phyloP scores from a whole-genome alignment of 2,113 vertebrate species.

The human region GRCh38 chr4:168737501-168738000 shows the following conservation, averaged over 20 bases:
- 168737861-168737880: not conserved
- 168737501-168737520: not conserved
- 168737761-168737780: not conserved
- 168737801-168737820: not conserved
- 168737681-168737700: not conserved
- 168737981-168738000: not conserved
- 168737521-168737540: not conserved
- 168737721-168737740: not conserved
- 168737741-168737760: not conserved
- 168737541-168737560: not conserved
- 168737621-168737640: not conserved
- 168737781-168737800: not conserved
- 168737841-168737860: not conserved
- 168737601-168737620: not conserved
- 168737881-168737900: not conserved
- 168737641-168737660: not conserved
- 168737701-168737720: not conserved
- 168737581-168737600: not conserved
- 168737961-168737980: not conserved
- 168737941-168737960: not conserved
- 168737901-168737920: not conserved
- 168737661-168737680: not conserved
- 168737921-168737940: not conserved
- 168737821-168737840: not conserved
- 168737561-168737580: not conserved